Base-by-base conservation (phyloP, 2,888 invertebrate genomes). In the Drosophila vallismaia region DNA sequence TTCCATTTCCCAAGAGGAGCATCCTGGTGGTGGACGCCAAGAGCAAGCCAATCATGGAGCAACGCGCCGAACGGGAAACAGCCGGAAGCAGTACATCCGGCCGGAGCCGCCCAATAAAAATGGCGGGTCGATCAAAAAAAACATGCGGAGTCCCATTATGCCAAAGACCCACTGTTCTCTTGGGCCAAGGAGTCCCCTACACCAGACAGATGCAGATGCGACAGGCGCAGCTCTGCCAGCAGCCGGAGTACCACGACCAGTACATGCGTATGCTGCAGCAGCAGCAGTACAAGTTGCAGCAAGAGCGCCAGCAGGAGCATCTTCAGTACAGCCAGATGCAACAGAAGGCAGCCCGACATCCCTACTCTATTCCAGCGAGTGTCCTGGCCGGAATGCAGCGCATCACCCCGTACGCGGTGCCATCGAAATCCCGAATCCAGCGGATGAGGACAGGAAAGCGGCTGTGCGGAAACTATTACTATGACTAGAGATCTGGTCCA, bases 391-490 rank as follows among this genome's bases (percentile, higher is more conserved):
- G 12, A 6, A n/a, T n/a, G 12, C 10, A 24, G 5, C 33, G 26
- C 36, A 36, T n/a, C 6, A n/a, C 36, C 1, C 14, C 26, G 0
- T 86, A 81, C 33, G 36, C n/a, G 2, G 67, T 86, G 12, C 87
- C 81, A 24, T 24, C 50, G 9, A 44, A 45, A 7, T 3, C 29
- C 9, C 44, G 48, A n/a, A 42, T 51, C 9, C 28, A 44, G 4
- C 58, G 53, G 0, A 1, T 71, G 0, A 52, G n/a, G 14, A 46
- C 26, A 6, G 74, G 66, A 3, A 49, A 29, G 0, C 64, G 63
- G 5, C 59, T 71, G 14, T 86, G 85, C 31, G 81, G 87, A 19
- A 86, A 82, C 57, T 86, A 72, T 49, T 82, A 86, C 60, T 86
- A 66, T 28, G 40, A 42, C 7, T 42, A 42, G 40, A 19, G 40